Evolutionary conservation across 2,113 vertebrate species (phyloP).

Genomic region (Platycercus adscitus): DNA sequence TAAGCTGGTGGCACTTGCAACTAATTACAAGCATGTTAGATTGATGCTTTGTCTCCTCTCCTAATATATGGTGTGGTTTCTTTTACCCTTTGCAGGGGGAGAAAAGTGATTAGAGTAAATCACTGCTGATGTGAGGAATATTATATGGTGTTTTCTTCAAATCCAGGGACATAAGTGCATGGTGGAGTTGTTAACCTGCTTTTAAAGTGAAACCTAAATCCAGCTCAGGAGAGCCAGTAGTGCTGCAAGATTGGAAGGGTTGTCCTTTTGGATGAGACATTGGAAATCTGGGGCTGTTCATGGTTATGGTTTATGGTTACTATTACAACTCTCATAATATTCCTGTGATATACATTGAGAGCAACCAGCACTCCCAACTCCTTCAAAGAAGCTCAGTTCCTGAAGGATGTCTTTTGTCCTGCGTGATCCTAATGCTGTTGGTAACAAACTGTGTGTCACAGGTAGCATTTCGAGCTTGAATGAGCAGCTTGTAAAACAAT

Average conservation of each 20-base stretch:
- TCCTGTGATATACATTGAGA: not conserved
- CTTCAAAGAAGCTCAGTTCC: not conserved
- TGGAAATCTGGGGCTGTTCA: not conserved
- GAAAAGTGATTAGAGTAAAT: not conserved
- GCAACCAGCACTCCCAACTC: not conserved
- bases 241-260: not conserved
- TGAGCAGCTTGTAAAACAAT: not conserved
- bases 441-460: not conserved
- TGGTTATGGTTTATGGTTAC: not conserved
- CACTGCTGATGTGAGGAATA: not conserved
- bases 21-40: not conserved
- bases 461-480: not conserved
- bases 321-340: not conserved
- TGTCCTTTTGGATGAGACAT: not conserved
- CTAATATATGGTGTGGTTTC: not conserved
- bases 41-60: not conserved
- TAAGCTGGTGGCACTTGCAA: not conserved
- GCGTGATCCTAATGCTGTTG: fast-evolving
- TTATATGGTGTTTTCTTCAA: not conserved
- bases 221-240: not conserved
- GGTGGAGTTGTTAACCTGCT: not conserved
- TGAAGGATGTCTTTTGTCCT: not conserved
- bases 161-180: not conserved
- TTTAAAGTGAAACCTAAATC: not conserved
- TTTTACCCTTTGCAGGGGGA: not conserved